These are phyloP conservation scores for Leptopilina clavipes DNA, from an alignment of 1,140 invertebrate genomes.

Conservation along the genomic window DNA sequence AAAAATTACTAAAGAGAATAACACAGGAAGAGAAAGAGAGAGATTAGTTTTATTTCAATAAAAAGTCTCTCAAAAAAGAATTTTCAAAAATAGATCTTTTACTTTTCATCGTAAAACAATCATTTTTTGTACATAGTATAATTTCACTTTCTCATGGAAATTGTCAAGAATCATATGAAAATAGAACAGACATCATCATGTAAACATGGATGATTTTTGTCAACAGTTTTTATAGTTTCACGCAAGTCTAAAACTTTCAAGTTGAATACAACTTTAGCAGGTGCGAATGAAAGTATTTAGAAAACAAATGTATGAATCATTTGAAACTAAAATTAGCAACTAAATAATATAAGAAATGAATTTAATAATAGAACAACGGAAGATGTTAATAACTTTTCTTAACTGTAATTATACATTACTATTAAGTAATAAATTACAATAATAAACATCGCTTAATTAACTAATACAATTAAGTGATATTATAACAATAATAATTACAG, in stretches of 20 bases:
- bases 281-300: not conserved
- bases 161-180: not conserved
- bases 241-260: not conserved
- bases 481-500: no score
- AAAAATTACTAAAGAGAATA: not conserved
- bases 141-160: not conserved
- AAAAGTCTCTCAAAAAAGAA: not conserved
- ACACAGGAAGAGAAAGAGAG: no score
- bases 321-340: conserved; percentile 16
- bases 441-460: no score
- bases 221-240: not conserved
- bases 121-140: no score
- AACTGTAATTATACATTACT: no score
- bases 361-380: conserved; percentile 7
- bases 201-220: no score
- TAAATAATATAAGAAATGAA: not conserved
- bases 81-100: not conserved
- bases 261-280: not conserved
- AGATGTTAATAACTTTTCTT: no score
- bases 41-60: not conserved
- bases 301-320: not conserved
- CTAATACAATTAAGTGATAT: no score
- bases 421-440: no score
- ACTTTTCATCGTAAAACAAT: no score
- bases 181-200: no score